Percentiles rank a stretch among this genome's conserved stretches.
These are phyloP conservation scores for Drosophila yooni DNA, from an alignment of 2,888 invertebrate species.

Conservation along the genomic window DNA sequence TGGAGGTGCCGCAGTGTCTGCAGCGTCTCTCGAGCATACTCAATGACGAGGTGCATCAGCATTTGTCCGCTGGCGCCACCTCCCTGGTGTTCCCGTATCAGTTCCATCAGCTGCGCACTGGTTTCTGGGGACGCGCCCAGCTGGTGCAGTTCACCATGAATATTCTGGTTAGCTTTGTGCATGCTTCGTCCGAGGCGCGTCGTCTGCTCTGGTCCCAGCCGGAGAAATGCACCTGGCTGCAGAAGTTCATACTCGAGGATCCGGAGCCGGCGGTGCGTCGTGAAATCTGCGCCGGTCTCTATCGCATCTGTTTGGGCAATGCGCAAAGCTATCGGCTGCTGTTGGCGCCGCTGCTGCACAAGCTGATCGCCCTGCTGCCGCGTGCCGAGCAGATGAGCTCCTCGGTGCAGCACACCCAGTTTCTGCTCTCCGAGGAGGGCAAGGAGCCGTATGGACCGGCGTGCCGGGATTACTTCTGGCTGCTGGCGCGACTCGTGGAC, in stretches of 20 bases:
- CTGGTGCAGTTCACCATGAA: constrained; percentile 97
- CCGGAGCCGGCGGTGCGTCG: constrained; percentile 96
- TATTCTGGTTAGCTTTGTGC: constrained; percentile 96
- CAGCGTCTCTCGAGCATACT: constrained; percentile 94
- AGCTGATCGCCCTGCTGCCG: constrained; percentile 92
- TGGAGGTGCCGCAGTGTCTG: constrained; percentile 93
- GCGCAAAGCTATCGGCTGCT: constrained; percentile 87
- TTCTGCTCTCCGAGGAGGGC: constrained; percentile 86
- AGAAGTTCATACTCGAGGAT: constrained; percentile 94
- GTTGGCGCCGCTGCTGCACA: constrained; percentile 92
- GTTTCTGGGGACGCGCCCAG: constrained; percentile 96
- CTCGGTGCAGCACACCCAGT: constrained; percentile 83
- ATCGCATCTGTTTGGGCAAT: constrained; percentile 92
- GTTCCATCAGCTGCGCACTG: constrained; percentile 93
- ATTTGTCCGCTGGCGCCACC: constrained; percentile 78
- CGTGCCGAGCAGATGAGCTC: constrained; percentile 93
- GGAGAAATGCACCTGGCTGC: constrained; percentile 92
- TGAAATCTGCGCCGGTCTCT: constrained; percentile 96
- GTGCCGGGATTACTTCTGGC: constrained; percentile 97
- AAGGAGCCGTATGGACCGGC: constrained; percentile 98
- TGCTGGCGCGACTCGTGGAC: constrained; percentile 94
- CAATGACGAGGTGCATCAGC: constrained; percentile 91
- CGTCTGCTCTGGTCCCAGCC: constrained; percentile 91
- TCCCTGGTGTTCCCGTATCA: constrained; percentile 73
- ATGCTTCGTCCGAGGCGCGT: constrained; percentile 92